Evolutionary conservation across 2,888 invertebrate genomes (phyloP).

Genomic region (Andrena marginata): DNA sequence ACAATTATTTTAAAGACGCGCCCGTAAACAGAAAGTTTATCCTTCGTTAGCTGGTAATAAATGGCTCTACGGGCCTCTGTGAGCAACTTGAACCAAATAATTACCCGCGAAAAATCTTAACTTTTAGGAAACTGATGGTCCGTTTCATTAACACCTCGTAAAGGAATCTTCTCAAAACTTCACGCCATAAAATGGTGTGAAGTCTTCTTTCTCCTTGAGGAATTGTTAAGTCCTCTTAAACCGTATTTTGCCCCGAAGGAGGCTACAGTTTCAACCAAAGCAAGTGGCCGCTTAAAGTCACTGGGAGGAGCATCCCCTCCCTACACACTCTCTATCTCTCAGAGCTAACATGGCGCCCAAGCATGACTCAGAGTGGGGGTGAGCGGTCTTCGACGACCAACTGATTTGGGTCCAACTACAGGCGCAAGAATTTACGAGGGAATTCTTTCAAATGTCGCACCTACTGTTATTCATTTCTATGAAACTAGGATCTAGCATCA

Average conservation of each 20-base stretch:
- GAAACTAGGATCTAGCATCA: not conserved
- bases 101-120: conserved; percentile 16
- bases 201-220: no score
- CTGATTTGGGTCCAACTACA: not conserved
- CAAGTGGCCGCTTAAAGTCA: no score
- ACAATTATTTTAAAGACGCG: conserved; percentile 31
- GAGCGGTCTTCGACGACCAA: not conserved
- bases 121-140: conserved; percentile 13
- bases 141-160: conserved; percentile 9
- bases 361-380: no score
- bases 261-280: no score
- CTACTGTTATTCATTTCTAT: not conserved
- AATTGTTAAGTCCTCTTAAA: no score
- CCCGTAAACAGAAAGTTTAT: conserved; percentile 37
- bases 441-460: not conserved
- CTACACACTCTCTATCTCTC: no score
- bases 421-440: not conserved
- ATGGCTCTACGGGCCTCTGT: not conserved
- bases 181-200: no score
- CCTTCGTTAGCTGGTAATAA: conserved; percentile 15
- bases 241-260: no score
- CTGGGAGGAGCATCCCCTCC: no score
- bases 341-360: no score
- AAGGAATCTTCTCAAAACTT: not conserved
- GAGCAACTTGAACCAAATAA: conserved; percentile 7